Percentiles rank a stretch among this genome's conserved stretches.
Conservation (phyloP, 2,888 invertebrate genomes). For the Ochlodes sylvanus region DNA sequence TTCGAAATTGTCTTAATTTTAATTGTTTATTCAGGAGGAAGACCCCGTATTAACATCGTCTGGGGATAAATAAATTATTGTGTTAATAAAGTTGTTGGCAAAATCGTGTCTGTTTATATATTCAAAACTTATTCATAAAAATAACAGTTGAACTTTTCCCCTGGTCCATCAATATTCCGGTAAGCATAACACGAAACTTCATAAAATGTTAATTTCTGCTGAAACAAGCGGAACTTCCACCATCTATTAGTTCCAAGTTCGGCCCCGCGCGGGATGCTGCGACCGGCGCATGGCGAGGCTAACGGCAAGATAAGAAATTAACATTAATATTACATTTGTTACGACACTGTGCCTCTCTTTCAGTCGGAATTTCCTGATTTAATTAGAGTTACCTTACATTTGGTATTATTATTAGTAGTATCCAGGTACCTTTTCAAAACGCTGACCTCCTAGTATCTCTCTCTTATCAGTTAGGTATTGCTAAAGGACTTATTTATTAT, state of each 20-base stretch:
- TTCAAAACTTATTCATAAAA: background rate
- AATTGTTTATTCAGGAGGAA: too few relatives aligned
- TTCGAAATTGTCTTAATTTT: too few relatives aligned
- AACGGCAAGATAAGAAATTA: constrained; percentile 15
- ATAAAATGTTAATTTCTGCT: constrained; percentile 30
- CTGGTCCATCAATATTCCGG: constrained; percentile 23
- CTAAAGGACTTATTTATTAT: too few relatives aligned
- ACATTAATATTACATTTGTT: constrained; percentile 5
- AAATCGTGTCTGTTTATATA: background rate
- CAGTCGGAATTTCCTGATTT: too few relatives aligned
- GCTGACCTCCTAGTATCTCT: too few relatives aligned
- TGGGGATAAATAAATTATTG: too few relatives aligned
- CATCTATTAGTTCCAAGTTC: constrained; percentile 28
- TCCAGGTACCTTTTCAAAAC: too few relatives aligned
- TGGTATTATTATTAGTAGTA: too few relatives aligned
- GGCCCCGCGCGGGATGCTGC: background rate
- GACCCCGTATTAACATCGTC: too few relatives aligned
- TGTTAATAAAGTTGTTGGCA: background rate
- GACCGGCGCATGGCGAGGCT: background rate
- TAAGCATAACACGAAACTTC: constrained; percentile 22
- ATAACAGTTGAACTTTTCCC: constrained; percentile 12
- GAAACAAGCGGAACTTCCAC: constrained; percentile 20
- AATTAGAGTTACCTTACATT: too few relatives aligned
- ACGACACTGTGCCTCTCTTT: background rate
- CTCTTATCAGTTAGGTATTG: too few relatives aligned